Conservation (phyloP, 1,140 invertebrate genomes). For the Elymnias hypermnestra region DNA sequence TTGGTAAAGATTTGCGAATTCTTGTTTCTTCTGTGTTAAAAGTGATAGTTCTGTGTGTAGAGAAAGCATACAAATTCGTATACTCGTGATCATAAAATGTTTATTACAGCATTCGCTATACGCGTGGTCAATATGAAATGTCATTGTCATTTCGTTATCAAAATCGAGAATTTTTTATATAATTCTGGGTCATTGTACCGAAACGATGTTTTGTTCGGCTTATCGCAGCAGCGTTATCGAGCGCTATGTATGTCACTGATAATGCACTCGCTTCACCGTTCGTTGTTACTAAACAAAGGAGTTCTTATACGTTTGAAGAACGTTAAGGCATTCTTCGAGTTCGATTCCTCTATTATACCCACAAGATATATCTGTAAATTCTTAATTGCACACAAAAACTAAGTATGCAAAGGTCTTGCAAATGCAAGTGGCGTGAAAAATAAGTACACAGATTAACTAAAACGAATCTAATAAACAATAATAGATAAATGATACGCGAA, state of each 20-base stretch:
- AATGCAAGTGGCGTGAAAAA: too few species aligned
- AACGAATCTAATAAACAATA: too few species aligned
- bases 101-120: slow-evolving; percentile 14
- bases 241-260: slow-evolving; percentile 70
- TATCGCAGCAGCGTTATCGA: slow-evolving; percentile 56
- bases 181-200: slow-evolving; percentile 74
- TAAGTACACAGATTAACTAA: too few species aligned
- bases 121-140: slow-evolving; percentile 47
- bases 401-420: too few species aligned
- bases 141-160: slow-evolving; percentile 70
- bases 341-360: neutral
- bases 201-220: slow-evolving; percentile 65
- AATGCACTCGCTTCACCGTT: slow-evolving; percentile 28
- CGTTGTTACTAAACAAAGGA: slow-evolving; percentile 33
- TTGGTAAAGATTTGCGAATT: neutral
- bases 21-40: neutral
- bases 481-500: too few species aligned
- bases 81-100: too few species aligned
- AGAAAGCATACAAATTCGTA: too few species aligned
- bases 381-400: too few species aligned
- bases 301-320: slow-evolving; percentile 15
- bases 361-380: too few species aligned
- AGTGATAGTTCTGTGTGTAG: too few species aligned
- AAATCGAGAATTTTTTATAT: slow-evolving; percentile 69
- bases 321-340: slow-evolving; percentile 3